Percentiles rank a stretch among this genome's conserved stretches.
phyloP scores from a whole-genome alignment of 1,140 invertebrate species.

The Scaptomyza montana region DNA sequence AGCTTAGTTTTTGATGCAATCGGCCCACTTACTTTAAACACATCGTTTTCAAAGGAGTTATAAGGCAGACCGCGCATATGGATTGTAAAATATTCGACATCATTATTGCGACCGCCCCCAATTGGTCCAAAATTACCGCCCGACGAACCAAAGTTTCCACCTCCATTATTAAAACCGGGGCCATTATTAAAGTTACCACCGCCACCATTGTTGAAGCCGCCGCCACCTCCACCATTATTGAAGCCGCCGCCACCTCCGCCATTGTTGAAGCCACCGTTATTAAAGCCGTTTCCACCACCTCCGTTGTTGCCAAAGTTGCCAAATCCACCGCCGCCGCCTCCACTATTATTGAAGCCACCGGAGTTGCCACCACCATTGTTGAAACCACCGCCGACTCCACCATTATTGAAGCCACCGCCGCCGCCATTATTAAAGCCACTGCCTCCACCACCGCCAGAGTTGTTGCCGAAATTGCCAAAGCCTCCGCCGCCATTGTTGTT shows the following conservation, averaged over 20 bases:
- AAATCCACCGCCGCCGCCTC: conserved; percentile 61
- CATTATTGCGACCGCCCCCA: conserved; percentile 65
- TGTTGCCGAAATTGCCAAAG: conserved; percentile 58
- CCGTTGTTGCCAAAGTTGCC: conserved; percentile 64
- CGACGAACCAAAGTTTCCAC: conserved; percentile 23
- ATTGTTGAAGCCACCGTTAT: conserved; percentile 55
- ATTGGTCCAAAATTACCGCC: conserved; percentile 34
- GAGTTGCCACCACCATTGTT: conserved; percentile 54
- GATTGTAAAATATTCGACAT: conserved; percentile 71
- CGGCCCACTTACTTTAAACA: conserved; percentile 66
- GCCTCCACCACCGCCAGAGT: conserved; percentile 36
- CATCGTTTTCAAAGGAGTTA: conserved; percentile 80
- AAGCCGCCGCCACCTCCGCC: conserved; percentile 47
- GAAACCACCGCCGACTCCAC: conserved; percentile 50
- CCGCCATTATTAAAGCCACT: conserved; percentile 55
- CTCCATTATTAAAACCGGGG: conserved; percentile 61
- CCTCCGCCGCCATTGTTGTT: conserved; percentile 53
- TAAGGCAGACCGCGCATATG: conserved; percentile 82
- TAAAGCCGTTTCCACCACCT: conserved; percentile 43
- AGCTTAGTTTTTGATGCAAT: background rate
- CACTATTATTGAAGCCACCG: conserved; percentile 61
- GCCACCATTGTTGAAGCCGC: conserved; percentile 63
- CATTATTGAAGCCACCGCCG: conserved; percentile 43
- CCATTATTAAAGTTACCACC: conserved; percentile 57
- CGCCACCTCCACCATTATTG: conserved; percentile 44